phyloP scores from a whole-genome alignment of 1,140 invertebrate species.

The Phenacoccus solenopsis region DNA sequence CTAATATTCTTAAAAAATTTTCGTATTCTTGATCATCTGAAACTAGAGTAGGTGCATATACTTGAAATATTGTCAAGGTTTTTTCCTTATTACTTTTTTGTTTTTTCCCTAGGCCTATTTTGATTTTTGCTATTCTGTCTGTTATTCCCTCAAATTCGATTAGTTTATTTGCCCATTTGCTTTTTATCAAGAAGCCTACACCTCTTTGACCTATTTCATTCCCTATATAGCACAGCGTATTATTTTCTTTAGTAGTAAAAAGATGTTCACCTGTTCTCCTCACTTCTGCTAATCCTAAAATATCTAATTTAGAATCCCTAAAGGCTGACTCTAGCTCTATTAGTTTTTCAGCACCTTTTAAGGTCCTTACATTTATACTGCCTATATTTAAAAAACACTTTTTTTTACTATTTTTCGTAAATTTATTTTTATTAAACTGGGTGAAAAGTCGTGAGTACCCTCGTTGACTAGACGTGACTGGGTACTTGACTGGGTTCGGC shows the following conservation, averaged over 20 bases:
- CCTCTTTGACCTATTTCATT: background rate
- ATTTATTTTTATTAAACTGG: background rate
- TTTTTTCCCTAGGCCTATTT: too few species aligned
- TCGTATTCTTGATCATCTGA: background rate
- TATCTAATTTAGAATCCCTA: background rate
- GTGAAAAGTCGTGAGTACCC: background rate
- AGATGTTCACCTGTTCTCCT: background rate
- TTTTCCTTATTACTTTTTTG: background rate
- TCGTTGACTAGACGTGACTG: too few species aligned
- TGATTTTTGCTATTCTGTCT: background rate
- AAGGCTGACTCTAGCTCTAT: slow-evolving; percentile 5
- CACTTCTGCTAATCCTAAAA: slow-evolving; percentile 16
- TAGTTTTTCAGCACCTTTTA: background rate
- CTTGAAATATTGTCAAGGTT: background rate
- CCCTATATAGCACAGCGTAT: background rate
- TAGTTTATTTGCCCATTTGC: background rate
- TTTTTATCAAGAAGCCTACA: slow-evolving; percentile 13
- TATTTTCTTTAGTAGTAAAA: background rate
- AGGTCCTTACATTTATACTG: background rate
- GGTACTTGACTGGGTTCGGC: too few species aligned
- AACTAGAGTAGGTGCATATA: slow-evolving; percentile 18
- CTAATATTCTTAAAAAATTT: background rate
- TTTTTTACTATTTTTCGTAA: background rate
- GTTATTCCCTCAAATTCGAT: background rate
- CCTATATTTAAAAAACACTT: slow-evolving; percentile 6